These are phyloP conservation scores for Ectropis crepuscularia DNA, from an alignment of 2,888 invertebrate genomes.

Conservation along the genomic window DNA sequence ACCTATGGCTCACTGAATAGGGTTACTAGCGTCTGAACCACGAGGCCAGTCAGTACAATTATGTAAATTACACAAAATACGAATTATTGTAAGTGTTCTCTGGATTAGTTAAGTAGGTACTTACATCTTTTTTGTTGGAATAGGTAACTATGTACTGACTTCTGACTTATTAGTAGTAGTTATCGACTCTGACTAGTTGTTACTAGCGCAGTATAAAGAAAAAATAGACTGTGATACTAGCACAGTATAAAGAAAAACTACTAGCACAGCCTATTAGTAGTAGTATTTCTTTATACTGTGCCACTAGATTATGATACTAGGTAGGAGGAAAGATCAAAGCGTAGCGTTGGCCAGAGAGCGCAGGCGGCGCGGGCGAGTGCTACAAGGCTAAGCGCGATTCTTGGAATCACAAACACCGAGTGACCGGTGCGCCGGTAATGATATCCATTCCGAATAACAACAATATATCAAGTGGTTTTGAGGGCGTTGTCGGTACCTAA, in stretches of 20 bases:
- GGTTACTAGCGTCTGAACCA: too few relatives aligned
- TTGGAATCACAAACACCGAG: conserved; percentile 22
- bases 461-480: conserved; percentile 26
- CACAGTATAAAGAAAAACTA: not conserved
- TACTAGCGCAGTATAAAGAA: not conserved
- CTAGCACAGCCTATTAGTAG: not conserved
- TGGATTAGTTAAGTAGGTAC: too few relatives aligned
- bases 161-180: too few relatives aligned
- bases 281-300: not conserved
- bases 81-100: too few relatives aligned
- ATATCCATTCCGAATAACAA: conserved; percentile 34
- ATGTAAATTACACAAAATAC: too few relatives aligned
- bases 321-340: conserved; percentile 17
- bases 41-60: too few relatives aligned
- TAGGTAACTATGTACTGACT: too few relatives aligned
- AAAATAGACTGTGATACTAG: not conserved
- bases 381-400: conserved; percentile 36
- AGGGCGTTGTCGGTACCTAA: conserved; percentile 6
- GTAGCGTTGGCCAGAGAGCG: conserved; percentile 1
- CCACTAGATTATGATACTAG: not conserved
- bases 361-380: conserved; percentile 2
- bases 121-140: too few relatives aligned
- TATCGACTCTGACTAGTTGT: too few relatives aligned
- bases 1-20: too few relatives aligned
- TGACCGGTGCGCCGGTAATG: conserved; percentile 33